Percentiles rank a stretch among this genome's conserved stretches.
Evolutionary conservation across 2,797 vertebrate species (phyloP).

Genomic region (Glyptemys insculpta): DNA sequence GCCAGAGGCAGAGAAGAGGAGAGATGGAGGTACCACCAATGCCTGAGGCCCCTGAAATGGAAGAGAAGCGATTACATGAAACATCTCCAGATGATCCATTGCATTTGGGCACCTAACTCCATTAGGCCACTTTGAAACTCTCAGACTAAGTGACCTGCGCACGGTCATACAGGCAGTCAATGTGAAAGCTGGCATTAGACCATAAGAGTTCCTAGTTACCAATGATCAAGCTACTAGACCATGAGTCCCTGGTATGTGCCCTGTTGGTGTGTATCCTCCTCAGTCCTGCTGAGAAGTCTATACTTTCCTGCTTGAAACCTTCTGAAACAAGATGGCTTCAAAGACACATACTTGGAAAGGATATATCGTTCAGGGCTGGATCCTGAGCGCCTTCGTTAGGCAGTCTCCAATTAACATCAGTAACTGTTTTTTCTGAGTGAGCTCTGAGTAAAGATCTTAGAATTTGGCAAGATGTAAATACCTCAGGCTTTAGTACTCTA

Average conservation of each 20-base stretch:
- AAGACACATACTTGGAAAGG: not conserved
- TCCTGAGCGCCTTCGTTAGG: not conserved
- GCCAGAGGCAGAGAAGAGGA: not conserved
- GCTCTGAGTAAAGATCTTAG: not conserved
- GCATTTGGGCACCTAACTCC: not conserved
- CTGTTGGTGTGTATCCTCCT: not conserved
- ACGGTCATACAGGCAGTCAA: not conserved
- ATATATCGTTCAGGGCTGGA: not conserved
- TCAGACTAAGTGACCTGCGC: not conserved
- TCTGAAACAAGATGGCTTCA: not conserved
- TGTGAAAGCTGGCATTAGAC: not conserved
- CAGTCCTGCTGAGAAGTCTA: not conserved
- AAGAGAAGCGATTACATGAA: not conserved
- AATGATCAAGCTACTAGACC: not conserved
- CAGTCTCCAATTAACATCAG: not conserved
- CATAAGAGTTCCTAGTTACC: not conserved
- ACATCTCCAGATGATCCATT: not conserved
- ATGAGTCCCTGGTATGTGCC: accelerated
- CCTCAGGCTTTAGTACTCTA: not conserved
- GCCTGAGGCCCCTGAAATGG: not conserved
- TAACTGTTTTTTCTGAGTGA: not conserved
- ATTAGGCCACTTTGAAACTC: not conserved
- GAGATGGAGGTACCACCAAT: not conserved
- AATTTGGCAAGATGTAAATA: not conserved
- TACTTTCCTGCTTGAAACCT: not conserved